A percentile compares a stretch with the other conserved stretches of the same genome.
These are phyloP conservation scores for Sinhomidia bicolor DNA, from an alignment of 2,888 invertebrate species.

Conservation along the genomic window DNA sequence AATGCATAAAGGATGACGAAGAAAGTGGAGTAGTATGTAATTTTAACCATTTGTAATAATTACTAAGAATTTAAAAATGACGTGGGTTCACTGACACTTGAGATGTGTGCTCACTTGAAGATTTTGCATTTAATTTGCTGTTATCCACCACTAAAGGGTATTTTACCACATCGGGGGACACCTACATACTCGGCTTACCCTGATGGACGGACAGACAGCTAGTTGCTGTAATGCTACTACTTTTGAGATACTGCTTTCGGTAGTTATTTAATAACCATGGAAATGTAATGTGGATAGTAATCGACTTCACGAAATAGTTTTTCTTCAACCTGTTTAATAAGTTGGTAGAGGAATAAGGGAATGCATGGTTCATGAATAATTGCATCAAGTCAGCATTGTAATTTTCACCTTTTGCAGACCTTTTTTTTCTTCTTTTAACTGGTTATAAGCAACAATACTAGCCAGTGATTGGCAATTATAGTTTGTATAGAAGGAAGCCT, in stretches of 20 bases:
- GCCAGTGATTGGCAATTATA: background rate
- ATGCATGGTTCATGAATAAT: background rate
- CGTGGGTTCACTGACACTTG: too few relatives aligned
- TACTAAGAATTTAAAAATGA: too few relatives aligned
- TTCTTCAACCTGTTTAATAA: background rate
- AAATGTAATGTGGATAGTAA: background rate
- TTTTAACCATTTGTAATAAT: too few relatives aligned
- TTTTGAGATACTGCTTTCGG: background rate
- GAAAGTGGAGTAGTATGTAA: too few relatives aligned
- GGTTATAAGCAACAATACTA: background rate
- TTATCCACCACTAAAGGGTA: too few relatives aligned
- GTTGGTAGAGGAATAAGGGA: background rate
- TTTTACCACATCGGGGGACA: too few relatives aligned
- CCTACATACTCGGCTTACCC: background rate
- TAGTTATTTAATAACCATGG: background rate
- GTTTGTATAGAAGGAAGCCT: slow-evolving; percentile 48
- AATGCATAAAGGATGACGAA: too few relatives aligned
- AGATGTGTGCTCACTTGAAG: too few relatives aligned
- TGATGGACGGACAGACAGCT: slow-evolving; percentile 6
- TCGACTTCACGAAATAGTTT: background rate
- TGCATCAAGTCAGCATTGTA: background rate
- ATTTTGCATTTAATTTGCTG: too few relatives aligned
- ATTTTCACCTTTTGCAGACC: slow-evolving; percentile 25
- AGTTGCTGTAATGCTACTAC: background rate
- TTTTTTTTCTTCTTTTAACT: background rate